Evolutionary conservation across 2,113 vertebrate species (phyloP), one percentile per base, ranked within the genome.

Genomic region (Choloepus hoffmanni): DNA sequence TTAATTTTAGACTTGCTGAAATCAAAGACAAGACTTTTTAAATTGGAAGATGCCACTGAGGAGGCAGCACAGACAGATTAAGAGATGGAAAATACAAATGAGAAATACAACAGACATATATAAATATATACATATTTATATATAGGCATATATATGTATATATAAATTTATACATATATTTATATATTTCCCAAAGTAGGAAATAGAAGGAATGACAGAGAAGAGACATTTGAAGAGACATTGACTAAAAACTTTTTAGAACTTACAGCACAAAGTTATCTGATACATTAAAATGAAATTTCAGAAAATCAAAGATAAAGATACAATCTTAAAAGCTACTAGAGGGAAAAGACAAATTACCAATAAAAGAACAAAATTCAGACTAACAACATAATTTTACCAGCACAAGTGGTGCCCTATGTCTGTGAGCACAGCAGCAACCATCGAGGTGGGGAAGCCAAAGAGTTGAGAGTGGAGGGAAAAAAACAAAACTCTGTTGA

Each of bases 241-340:
- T 68, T 33, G 40, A 5, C 19, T n/a, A 87, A 74, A 95, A 12
- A 33, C 2, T 68, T 87, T 45, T n/a, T 28, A 73, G 81, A 82
- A 62, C 74, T 90, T 96, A 85, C 79, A 40, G 16, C 18, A 68
- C 48, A 87, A 93, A 45, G 53, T 84, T 18, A 0, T 78, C 40
- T 67, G 48, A 90, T 28, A 67, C 7, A 84, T 28, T 93, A 88
- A 95, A 74, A 28, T 74, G 48, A 78, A 68, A 73, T 45, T 30
- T 94, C 86, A 50, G 13, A 87, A 96, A 74, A 90, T 48, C 16
- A 90, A 87, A 15, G 50, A 78, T 79, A 58, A 95, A 81, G 45
- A 55, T 11, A 53, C 10, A 53, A 2, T 58, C 43, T 96, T 73
- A 74, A 84, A 78, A 79, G n/a, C 5, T 70, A 72, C 55, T 36